phyloP scores from a whole-genome alignment of 2,797 vertebrate genomes.

The Pogoniulus pusillus region DNA sequence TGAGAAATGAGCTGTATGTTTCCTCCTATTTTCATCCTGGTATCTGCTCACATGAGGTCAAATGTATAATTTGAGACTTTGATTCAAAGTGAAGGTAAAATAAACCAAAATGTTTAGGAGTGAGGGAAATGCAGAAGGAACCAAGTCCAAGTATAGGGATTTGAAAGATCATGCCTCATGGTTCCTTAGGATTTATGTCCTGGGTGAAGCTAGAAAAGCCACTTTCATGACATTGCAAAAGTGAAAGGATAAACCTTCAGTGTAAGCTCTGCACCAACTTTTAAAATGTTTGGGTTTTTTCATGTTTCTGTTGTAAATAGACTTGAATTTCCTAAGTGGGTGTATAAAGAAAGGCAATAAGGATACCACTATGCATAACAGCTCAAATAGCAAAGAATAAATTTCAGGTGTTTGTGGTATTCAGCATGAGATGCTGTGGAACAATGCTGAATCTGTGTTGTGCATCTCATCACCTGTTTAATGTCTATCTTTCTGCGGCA shows the following conservation, averaged over 20 bases:
- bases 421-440: background rate
- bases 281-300: background rate
- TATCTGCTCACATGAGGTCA: background rate
- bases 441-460: background rate
- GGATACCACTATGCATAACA: background rate
- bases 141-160: background rate
- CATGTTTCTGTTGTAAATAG: background rate
- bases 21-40: background rate
- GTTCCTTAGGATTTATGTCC: background rate
- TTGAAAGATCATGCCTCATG: background rate
- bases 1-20: background rate
- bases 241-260: background rate
- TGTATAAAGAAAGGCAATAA: background rate
- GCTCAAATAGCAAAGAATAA: background rate
- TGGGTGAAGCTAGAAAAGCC: background rate
- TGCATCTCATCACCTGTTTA: background rate
- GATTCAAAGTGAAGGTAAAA: background rate
- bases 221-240: background rate
- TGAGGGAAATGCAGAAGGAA: background rate
- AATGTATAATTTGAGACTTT: background rate
- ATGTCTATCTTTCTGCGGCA: too few relatives aligned
- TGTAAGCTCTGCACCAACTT: background rate
- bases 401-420: background rate
- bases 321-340: background rate
- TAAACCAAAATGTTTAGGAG: background rate